Evolutionary conservation across 2,113 vertebrate genomes (phyloP).

Genomic region (Ariopsis seemanni): DNA sequence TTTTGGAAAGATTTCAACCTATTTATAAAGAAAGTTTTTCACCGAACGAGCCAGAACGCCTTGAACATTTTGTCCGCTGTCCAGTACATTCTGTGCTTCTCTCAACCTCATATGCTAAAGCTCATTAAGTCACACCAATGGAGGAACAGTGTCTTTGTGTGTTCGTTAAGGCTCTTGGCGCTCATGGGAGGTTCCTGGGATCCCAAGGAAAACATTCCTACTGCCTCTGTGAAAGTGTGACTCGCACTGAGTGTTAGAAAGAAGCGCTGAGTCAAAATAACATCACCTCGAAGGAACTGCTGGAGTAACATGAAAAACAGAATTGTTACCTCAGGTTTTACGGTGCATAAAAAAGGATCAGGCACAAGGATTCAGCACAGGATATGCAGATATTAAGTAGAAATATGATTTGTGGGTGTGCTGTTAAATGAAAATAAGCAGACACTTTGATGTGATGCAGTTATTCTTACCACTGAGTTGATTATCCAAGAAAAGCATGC

Average conservation of each 20-base stretch:
- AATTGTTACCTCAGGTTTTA: not conserved
- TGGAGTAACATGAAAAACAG: not conserved
- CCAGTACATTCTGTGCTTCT: conserved; percentile 43
- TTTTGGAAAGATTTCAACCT: not conserved
- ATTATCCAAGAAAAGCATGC: not conserved
- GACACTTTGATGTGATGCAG: not conserved
- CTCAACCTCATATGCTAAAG: conserved; percentile 44
- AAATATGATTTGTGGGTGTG: not conserved
- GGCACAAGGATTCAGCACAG: not conserved
- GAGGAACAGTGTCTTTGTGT: conserved; percentile 21
- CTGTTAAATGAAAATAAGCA: not conserved
- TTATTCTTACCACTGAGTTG: not conserved
- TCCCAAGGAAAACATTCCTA: conserved; percentile 69
- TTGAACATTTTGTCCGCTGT: conserved; percentile 51
- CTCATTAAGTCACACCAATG: conserved; percentile 61
- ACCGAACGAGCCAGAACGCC: conserved; percentile 9
- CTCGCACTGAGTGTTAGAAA: conserved; percentile 36
- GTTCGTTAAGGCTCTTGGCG: not conserved
- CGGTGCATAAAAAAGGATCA: not conserved
- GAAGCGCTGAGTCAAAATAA: not conserved
- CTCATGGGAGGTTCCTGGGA: conserved; percentile 57
- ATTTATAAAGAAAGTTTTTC: not conserved
- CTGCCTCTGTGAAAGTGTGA: conserved; percentile 63
- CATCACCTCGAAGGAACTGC: not conserved
- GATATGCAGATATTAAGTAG: not conserved